phyloP scores from a whole-genome alignment of 2,113 vertebrate species.

The Dipodomys spectabilis region DNA sequence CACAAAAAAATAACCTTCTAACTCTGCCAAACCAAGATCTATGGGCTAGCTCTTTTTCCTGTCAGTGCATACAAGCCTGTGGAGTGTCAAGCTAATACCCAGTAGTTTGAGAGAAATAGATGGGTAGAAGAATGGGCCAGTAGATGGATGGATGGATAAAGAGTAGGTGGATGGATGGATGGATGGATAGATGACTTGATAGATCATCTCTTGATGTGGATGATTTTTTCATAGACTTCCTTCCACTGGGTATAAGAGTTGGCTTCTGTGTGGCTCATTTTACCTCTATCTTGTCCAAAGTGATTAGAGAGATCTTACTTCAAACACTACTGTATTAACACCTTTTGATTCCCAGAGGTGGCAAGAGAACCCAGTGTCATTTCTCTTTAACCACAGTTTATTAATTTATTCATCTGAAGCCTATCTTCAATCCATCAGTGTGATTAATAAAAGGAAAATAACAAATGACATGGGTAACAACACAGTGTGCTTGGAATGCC shows the following conservation, averaged over 20 bases:
- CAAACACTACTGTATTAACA: background rate
- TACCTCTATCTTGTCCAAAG: background rate
- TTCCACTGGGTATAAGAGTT: background rate
- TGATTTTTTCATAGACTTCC: background rate
- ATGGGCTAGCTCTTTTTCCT: background rate
- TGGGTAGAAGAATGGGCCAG: background rate
- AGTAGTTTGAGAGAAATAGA: background rate
- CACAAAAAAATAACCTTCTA: slow-evolving; percentile 22
- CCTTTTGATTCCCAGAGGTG: background rate
- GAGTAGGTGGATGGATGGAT: too few species aligned
- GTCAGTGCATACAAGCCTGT: background rate
- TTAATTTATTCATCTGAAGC: slow-evolving; percentile 50
- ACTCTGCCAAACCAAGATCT: background rate
- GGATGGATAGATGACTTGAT: background rate
- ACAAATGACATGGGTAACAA: slow-evolving; percentile 25
- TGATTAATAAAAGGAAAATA: slow-evolving; percentile 55
- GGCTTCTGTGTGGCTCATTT: background rate
- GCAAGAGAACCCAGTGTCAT: background rate
- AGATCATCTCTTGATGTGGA: background rate
- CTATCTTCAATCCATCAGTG: slow-evolving; percentile 43
- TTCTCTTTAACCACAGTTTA: slow-evolving; percentile 46
- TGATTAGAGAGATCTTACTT: background rate
- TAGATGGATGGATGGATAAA: background rate
- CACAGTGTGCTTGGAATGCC: background rate
- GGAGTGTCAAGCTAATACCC: slow-evolving; percentile 29